Base-by-base conservation (phyloP, 2,113 vertebrate genomes). In the Sminthopsis crassicaudata region DNA sequence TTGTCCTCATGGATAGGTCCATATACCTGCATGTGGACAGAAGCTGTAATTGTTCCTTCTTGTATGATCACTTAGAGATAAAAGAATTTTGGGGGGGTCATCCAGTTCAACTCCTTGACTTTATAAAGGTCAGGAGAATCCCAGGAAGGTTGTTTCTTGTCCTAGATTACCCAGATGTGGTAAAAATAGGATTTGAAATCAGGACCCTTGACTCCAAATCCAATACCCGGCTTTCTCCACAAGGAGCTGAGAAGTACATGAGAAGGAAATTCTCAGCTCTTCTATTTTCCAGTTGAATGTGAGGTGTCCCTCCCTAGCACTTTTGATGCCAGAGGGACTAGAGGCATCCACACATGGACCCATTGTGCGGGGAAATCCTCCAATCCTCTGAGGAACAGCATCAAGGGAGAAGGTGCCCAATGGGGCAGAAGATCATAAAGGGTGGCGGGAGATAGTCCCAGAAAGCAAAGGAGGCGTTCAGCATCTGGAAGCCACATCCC, bases 401-500 rank as follows among this genome's bases (percentile, higher is more conserved):
- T 2, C 89, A 30, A 50, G 36, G 30, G 90, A 92, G 91, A 92
- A 60, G 91, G 88, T 0, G 2, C 94, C 93, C 53, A 92, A 24
- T 55, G 14, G 53, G 53, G 52, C 55, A 89, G 76, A 11, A 23
- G 67, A 96, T 97, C 95, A 91, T 76, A 55, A 95, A 94, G 60
- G 90, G 54, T 67, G 94, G 76, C 22, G 92, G 93, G 92, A 97
- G 95, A 94, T 97, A 97, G 95, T 57, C 92, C 94, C 48, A 50
- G 96, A 92, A 95, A 98, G 93, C 22, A 84, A 96, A 97, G 96
- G 96, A 97, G 96, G 96, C 97, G 94, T 93, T 92, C n/a, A 12
- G 97, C 96, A 97, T 97, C 94, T 97, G 97, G 88, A 88, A 92
- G 96, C 96, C 97, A 97, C 98, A 95, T 91, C 97, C 97, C 50